Evolutionary conservation across 1,140 invertebrate species (phyloP).

Genomic region (Euschistus heros): DNA sequence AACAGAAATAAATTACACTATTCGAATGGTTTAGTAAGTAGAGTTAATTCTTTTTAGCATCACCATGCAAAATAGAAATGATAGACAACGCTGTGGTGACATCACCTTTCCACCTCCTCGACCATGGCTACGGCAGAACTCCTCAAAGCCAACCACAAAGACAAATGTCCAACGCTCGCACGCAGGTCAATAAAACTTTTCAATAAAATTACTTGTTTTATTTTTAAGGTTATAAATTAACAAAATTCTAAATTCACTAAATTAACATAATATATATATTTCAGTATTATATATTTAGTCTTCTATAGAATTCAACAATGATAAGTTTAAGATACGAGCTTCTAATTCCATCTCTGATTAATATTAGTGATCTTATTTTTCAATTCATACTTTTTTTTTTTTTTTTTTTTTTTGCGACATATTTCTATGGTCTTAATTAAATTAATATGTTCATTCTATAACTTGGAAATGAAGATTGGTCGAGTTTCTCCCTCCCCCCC

Average conservation of each 20-base stretch:
- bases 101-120: slow-evolving; percentile 62
- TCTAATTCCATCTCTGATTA: background rate
- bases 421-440: background rate
- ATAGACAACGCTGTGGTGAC: slow-evolving; percentile 29
- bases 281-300: background rate
- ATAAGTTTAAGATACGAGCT: background rate
- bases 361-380: background rate
- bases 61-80: slow-evolving; percentile 14
- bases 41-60: background rate
- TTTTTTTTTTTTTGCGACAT: background rate
- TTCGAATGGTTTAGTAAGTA: background rate
- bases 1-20: no score
- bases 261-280: background rate
- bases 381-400: background rate
- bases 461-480: background rate
- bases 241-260: background rate
- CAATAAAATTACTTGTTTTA: background rate
- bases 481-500: background rate
- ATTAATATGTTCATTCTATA: background rate
- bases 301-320: background rate
- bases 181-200: slow-evolving; percentile 37
- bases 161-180: slow-evolving; percentile 39
- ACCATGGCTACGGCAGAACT: slow-evolving; percentile 73
- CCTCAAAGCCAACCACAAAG: slow-evolving; percentile 57
- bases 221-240: background rate